A percentile compares a stretch with the other conserved stretches of the same genome.
Evolutionary conservation across 2,113 vertebrate species (phyloP).

Genomic region (Enhydra lutris): DNA sequence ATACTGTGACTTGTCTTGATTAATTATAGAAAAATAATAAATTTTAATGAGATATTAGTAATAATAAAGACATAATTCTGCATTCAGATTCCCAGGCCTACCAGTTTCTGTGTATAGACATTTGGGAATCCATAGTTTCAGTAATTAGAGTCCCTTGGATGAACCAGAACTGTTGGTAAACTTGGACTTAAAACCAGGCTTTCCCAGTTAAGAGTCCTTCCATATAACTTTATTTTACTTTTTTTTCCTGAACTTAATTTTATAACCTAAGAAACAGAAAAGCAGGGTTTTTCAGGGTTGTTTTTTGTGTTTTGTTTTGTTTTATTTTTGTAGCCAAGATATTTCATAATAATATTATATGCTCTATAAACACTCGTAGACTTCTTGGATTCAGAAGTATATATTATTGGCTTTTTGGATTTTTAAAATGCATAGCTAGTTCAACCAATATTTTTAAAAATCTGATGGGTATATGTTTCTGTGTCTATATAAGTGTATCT

Average conservation of each 20-base stretch:
- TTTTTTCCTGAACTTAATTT: background rate
- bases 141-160: background rate
- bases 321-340: background rate
- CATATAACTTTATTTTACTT: background rate
- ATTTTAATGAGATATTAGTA: background rate
- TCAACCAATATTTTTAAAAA: background rate
- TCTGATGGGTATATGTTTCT: background rate
- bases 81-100: background rate
- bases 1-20: background rate
- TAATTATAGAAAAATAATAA: background rate
- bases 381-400: background rate
- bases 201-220: background rate
- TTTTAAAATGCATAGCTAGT: background rate
- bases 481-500: background rate
- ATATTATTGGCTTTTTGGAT: background rate
- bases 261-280: background rate
- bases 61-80: background rate
- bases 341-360: background rate
- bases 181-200: background rate
- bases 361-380: background rate
- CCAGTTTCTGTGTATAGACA: background rate
- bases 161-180: background rate
- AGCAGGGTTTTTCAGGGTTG: background rate
- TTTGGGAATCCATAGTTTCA: background rate
- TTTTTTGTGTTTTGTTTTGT: background rate